Conservation (phyloP, 2,888 invertebrate species). For the Ethmia dodecea region DNA sequence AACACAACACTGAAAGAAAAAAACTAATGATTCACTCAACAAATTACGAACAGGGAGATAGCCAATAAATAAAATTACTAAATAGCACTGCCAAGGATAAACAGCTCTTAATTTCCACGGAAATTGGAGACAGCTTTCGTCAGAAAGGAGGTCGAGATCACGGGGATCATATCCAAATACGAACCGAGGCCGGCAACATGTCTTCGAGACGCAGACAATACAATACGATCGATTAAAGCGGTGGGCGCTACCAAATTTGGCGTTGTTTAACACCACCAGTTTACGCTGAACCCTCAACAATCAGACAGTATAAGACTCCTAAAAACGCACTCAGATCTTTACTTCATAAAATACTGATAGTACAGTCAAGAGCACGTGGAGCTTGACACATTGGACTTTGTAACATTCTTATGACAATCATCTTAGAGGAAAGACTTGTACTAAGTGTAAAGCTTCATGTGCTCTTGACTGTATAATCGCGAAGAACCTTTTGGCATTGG, state of each 20-base stretch:
- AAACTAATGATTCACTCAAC: no score
- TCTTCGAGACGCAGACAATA: conserved; percentile 29
- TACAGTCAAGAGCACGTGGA: no score
- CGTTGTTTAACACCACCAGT: conserved; percentile 34
- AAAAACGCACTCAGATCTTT: no score
- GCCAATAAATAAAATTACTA: not conserved
- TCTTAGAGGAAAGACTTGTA: no score
- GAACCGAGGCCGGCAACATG: conserved; percentile 47
- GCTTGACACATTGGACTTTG: no score
- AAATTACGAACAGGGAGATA: not conserved
- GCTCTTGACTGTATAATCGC: no score
- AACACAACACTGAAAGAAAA: no score
- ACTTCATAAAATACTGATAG: no score
- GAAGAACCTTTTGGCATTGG: not conserved
- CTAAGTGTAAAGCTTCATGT: no score
- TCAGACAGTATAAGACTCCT: not conserved
- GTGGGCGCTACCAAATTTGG: conserved; percentile 61
- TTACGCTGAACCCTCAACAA: conserved; percentile 22
- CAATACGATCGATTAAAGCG: conserved; percentile 52
- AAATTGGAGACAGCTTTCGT: conserved; percentile 6
- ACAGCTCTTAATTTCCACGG: conserved; percentile 1
- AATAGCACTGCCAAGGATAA: not conserved
- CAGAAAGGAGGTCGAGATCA: conserved; percentile 7
- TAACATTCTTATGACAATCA: no score
- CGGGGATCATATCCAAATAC: conserved; percentile 49